Conservation (phyloP, 2,113 vertebrate species). For the Ia io region DNA sequence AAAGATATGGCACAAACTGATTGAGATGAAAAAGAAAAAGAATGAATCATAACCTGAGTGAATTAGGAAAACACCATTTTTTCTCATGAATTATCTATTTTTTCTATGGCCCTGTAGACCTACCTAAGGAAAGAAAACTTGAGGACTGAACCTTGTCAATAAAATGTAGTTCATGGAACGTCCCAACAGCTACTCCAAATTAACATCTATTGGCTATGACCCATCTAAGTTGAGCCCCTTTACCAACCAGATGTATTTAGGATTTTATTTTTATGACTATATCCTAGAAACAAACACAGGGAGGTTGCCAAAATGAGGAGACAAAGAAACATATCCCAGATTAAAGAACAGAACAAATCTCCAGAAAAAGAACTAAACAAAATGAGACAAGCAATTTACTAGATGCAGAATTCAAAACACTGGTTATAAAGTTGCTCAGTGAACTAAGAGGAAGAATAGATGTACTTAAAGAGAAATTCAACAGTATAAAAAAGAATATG, state of each 20-base stretch:
- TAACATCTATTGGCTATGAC: not conserved
- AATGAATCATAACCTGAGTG: not conserved
- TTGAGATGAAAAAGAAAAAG: not conserved
- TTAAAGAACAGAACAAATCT: not conserved
- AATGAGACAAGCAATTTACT: not conserved
- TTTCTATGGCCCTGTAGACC: not conserved
- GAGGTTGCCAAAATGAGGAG: not conserved
- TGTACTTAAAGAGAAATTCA: not conserved
- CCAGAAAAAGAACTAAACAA: not conserved
- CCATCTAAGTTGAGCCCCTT: not conserved
- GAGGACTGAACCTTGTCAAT: not conserved
- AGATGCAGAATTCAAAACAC: not conserved
- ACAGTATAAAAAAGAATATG: not conserved
- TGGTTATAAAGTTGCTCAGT: not conserved
- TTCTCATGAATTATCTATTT: not conserved
- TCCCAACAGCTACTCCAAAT: not conserved
- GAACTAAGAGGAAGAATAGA: not conserved
- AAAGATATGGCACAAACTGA: not conserved
- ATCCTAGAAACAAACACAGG: not conserved
- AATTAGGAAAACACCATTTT: not conserved
- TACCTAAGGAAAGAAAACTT: not conserved
- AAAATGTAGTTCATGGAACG: not conserved
- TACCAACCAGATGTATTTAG: not conserved
- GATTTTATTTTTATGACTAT: not conserved
- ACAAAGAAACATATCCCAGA: not conserved